Base-by-base conservation (phyloP, 2,113 vertebrate species). In the Tetraodon nigroviridis region DNA sequence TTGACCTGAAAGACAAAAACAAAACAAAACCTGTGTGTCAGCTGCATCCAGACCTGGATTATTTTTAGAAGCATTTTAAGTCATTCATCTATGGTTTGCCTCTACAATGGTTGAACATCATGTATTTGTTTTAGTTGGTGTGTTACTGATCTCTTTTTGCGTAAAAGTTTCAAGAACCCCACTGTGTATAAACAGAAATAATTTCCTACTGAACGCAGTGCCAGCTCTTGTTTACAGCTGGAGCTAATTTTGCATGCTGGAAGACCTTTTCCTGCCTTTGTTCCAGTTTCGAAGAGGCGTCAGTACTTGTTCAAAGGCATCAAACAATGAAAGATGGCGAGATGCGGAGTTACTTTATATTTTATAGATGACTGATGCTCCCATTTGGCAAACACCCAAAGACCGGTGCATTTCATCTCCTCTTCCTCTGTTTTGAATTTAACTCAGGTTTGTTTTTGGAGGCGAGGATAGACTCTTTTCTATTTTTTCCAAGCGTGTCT, bases 291-390 rank as follows among this genome's bases (percentile, higher is more conserved):
- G 7, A 58, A 32, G 48, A 51, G 7, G 44, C 69, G 63, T 69
- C 78, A 64, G 44, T 71, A 72, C 56, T 74, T 74, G 58, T 78
- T 84, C 72, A 79, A 75, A 77, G 64, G 42, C 73, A 61, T 76
- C 67, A 78, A 60, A 79, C 64, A 75, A 76, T 58, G 47, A 56
- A 75, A 73, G 67, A 64, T 41, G 55, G 66, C 40, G 51, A 67
- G 61, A 63, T 44, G 32, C 54, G 67, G 70, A 59, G 55, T 29
- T 41, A 22, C 46, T 62, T 67, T 49, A 55, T 66, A 68, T 67
- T 46, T 47, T 46, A 64, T 65, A 55, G 73, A 73, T 71, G 70
- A 76, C 74, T 81, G 72, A 80, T 57, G 51, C 45, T 70, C 63
- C 66, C 61, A 59, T 51, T 62, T 72, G 79, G 72, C 55, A 67